phyloP scores from a whole-genome alignment of 2,113 vertebrate species.

The Psephotus haematonotus region DNA sequence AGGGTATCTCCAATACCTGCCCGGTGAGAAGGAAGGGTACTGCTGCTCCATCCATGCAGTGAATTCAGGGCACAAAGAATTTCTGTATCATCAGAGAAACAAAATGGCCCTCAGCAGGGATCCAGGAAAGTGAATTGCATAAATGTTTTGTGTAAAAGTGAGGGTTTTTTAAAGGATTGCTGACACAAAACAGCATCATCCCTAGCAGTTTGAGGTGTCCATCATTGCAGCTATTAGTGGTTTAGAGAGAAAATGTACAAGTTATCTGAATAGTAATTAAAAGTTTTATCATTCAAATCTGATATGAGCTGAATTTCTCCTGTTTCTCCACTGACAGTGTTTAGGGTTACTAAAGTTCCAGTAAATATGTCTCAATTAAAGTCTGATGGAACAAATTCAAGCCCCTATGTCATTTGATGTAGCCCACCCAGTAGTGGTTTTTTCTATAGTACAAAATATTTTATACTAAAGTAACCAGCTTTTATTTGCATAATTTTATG shows the following conservation, averaged over 20 bases:
- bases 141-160: not conserved
- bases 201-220: not conserved
- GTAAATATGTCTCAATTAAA: not conserved
- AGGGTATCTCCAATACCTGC: not conserved
- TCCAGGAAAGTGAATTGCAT: not conserved
- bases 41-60: not conserved
- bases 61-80: not conserved
- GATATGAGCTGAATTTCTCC: not conserved
- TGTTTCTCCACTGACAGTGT: not conserved
- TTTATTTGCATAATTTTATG: not conserved
- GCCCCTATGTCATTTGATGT: accelerated
- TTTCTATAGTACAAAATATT: not conserved
- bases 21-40: not conserved
- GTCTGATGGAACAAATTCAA: not conserved
- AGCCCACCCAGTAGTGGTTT: not conserved
- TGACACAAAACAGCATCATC: not conserved
- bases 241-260: not conserved
- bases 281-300: not conserved
- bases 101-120: not conserved
- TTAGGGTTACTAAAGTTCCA: not conserved
- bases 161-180: not conserved
- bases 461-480: not conserved
- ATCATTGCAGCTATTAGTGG: not conserved
- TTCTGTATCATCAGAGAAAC: not conserved
- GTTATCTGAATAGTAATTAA: not conserved